Evolutionary conservation across 2,888 invertebrate species (phyloP).

Genomic region (Luffia ferchaultella): DNA sequence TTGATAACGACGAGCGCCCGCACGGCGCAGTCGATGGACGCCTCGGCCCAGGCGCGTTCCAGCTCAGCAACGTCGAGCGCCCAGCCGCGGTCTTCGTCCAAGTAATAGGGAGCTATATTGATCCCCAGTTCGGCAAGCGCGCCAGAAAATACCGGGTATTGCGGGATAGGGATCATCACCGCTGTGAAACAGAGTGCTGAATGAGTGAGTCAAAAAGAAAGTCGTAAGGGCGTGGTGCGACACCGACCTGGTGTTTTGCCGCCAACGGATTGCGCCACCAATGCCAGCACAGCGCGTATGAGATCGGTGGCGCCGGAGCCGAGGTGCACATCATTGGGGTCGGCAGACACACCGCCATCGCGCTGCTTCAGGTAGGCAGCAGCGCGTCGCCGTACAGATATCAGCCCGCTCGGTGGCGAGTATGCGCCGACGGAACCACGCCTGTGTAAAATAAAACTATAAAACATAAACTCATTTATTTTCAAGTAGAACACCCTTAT

Average conservation of each 20-base stretch:
- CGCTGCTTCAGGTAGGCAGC: constrained; percentile 81
- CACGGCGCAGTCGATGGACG: constrained; percentile 54
- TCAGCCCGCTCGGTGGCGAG: constrained; percentile 90
- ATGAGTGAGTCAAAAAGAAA: too few species aligned
- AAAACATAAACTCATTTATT: too few species aligned
- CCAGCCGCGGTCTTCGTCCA: constrained; percentile 92
- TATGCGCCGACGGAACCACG: constrained; percentile 91
- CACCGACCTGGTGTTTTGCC: constrained; percentile 63
- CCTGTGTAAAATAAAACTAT: too few species aligned
- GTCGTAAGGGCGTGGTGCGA: too few species aligned
- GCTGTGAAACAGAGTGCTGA: constrained; percentile 65
- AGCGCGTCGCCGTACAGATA: constrained; percentile 85
- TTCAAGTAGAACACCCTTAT: too few species aligned
- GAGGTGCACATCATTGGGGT: constrained; percentile 83
- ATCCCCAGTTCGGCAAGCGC: constrained; percentile 93
- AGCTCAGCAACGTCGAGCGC: constrained; percentile 81
- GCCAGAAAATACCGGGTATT: constrained; percentile 98
- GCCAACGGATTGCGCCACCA: constrained; percentile 65
- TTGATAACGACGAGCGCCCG: constrained; percentile 94
- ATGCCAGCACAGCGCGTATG: constrained; percentile 87
- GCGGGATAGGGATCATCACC: constrained; percentile 97
- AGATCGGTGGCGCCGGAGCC: constrained; percentile 92
- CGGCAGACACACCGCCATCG: constrained; percentile 80
- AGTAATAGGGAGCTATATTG: constrained; percentile 84
- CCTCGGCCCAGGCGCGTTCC: constrained; percentile 75